Percentiles rank a stretch among this genome's conserved stretches.
Evolutionary conservation across 2,113 vertebrate genomes (phyloP).

Genomic region (Oreotrochilus melanogaster): DNA sequence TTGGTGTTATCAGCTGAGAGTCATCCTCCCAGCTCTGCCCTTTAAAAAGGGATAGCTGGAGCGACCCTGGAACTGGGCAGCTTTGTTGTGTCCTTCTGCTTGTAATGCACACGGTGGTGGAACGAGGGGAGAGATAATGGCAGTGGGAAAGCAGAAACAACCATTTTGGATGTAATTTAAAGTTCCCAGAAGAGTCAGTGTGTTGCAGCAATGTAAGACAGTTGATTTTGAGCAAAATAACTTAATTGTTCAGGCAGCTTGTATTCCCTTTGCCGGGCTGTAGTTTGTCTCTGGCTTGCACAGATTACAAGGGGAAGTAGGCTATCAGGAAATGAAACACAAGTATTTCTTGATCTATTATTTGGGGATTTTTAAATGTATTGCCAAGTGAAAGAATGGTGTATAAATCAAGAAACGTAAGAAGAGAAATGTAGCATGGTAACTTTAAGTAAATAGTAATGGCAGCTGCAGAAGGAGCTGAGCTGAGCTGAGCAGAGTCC

Average conservation of each 20-base stretch:
- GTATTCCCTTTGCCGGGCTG: background rate
- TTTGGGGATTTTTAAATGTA: background rate
- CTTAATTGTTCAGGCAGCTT: background rate
- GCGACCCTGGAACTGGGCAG: background rate
- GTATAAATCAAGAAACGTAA: background rate
- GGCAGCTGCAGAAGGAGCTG: background rate
- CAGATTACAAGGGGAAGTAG: background rate
- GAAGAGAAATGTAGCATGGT: background rate
- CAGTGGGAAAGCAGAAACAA: background rate
- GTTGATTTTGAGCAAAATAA: background rate
- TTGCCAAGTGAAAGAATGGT: background rate
- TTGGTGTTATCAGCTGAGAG: background rate
- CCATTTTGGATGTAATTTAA: background rate
- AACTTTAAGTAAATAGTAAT: background rate
- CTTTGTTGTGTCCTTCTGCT: background rate
- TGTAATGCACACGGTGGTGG: fast-evolving
- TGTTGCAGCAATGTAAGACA: background rate
- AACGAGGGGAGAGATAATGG: background rate
- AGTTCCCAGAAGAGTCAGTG: background rate
- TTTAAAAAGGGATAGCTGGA: background rate
- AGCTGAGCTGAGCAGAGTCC: background rate
- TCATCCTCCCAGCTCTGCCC: background rate
- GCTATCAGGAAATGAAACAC: background rate
- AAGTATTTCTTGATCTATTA: background rate
- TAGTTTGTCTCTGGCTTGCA: background rate